Percentiles rank a stretch among this genome's conserved stretches.
phyloP scores from a whole-genome alignment of 2,797 vertebrate species.

The Acipenser transmontanus region DNA sequence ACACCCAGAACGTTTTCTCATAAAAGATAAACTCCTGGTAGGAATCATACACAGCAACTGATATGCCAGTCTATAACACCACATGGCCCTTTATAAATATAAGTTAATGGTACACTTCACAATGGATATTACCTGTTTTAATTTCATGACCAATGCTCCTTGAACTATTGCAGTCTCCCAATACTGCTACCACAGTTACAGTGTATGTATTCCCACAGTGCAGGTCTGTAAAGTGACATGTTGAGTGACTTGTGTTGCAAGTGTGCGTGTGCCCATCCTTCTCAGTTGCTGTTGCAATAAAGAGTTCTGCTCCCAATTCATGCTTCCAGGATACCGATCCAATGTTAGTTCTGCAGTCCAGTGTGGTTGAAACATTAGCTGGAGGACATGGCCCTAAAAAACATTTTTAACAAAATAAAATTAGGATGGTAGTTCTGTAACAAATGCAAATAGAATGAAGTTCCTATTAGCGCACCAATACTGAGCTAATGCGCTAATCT shows the following conservation, averaged over 20 bases:
- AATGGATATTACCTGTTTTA: conserved; percentile 45
- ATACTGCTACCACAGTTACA: conserved; percentile 45
- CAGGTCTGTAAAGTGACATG: conserved; percentile 50
- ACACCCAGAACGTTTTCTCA: too few species aligned
- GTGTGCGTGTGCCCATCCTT: conserved; percentile 22
- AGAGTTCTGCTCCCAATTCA: conserved; percentile 37
- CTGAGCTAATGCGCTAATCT: too few species aligned
- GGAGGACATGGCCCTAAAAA: conserved; percentile 58
- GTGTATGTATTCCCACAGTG: conserved; percentile 43
- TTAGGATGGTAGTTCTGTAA: too few species aligned
- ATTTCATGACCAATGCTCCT: conserved; percentile 43
- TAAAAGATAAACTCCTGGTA: neutral
- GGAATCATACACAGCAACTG: too few species aligned
- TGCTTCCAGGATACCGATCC: conserved; percentile 48
- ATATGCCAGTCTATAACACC: too few species aligned
- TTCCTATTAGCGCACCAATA: too few species aligned
- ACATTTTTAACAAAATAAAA: neutral
- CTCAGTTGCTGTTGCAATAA: conserved; percentile 33
- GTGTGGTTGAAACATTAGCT: conserved; percentile 31
- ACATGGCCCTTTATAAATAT: too few species aligned
- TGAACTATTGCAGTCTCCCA: conserved; percentile 53
- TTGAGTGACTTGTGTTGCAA: conserved; percentile 42
- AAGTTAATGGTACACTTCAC: too few species aligned
- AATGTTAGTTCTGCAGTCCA: conserved; percentile 49
- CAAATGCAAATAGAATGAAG: too few species aligned